phyloP scores from a whole-genome alignment of 2,113 vertebrate genomes.

The Strix aluco region DNA sequence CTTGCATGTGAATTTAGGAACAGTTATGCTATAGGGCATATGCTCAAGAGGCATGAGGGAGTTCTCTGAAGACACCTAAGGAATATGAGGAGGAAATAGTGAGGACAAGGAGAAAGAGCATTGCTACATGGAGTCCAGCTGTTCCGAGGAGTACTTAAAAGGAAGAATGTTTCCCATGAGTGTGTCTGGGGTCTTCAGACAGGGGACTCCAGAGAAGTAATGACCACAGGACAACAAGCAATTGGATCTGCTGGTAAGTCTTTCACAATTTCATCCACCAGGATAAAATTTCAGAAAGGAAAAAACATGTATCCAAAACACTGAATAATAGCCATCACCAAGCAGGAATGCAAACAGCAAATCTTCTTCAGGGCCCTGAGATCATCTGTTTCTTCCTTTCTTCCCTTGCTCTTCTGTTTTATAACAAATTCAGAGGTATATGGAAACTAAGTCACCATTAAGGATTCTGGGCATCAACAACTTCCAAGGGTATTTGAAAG shows the following conservation, averaged over 20 bases:
- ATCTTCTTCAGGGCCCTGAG: background rate
- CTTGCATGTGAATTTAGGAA: background rate
- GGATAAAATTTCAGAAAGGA: background rate
- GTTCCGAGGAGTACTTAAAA: background rate
- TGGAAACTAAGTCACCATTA: background rate
- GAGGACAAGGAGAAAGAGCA: background rate
- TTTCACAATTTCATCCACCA: background rate
- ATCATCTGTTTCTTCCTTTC: background rate
- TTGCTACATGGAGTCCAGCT: background rate
- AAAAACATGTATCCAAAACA: background rate
- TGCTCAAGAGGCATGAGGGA: background rate
- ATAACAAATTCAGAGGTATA: background rate
- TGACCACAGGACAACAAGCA: fast-evolving
- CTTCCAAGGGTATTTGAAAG: background rate
- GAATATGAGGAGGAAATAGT: background rate
- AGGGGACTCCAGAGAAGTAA: background rate
- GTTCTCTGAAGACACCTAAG: background rate
- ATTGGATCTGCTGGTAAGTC: background rate
- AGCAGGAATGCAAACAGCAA: background rate
- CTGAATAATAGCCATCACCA: background rate
- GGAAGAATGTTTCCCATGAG: background rate
- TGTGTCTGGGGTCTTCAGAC: background rate
- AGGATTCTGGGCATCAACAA: background rate
- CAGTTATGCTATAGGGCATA: background rate
- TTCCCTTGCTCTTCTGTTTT: background rate